A percentile compares a stretch with the other conserved stretches of the same genome.
Conservation (phyloP, 2,797 vertebrate genomes). For the Silurus aristotelis region DNA sequence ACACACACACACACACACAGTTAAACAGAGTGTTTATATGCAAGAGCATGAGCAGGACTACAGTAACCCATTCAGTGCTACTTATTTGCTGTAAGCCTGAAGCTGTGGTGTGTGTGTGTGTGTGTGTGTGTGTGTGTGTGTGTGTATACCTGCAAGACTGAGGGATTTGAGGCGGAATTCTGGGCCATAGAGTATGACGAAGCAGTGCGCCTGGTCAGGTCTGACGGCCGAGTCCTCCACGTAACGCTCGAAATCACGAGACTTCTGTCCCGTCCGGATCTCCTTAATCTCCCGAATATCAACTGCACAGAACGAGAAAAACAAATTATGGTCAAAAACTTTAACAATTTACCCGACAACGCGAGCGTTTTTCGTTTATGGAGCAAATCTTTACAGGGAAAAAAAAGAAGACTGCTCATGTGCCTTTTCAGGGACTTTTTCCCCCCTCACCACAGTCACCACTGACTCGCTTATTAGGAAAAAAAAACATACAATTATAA, state of each 20-base stretch:
- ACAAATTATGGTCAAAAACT: background rate
- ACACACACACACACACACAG: background rate
- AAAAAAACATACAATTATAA: too few relatives aligned
- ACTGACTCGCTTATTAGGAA: too few relatives aligned
- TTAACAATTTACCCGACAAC: too few relatives aligned
- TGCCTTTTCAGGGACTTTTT: too few relatives aligned
- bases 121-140: constrained; percentile 22
- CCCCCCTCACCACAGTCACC: too few relatives aligned
- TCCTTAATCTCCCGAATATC: constrained; percentile 98
- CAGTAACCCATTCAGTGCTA: background rate
- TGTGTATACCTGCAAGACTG: constrained; percentile 86
- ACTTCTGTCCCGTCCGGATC: constrained; percentile 90
- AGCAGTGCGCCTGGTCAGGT: constrained; percentile 87
- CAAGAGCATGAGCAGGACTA: background rate
- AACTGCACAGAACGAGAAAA: constrained; percentile 70
- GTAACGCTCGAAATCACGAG: constrained; percentile 95
- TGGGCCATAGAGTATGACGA: constrained; percentile 92
- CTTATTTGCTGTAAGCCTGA: background rate
- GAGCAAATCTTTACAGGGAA: too few relatives aligned
- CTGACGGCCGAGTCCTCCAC: constrained; percentile 88
- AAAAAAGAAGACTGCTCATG: too few relatives aligned
- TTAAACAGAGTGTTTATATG: background rate
- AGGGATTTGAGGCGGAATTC: constrained; percentile 96
- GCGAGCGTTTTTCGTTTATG: too few relatives aligned
- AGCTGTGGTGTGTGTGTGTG: background rate